Conservation (phyloP, 2,797 vertebrate species). For the Momotus momota region DNA sequence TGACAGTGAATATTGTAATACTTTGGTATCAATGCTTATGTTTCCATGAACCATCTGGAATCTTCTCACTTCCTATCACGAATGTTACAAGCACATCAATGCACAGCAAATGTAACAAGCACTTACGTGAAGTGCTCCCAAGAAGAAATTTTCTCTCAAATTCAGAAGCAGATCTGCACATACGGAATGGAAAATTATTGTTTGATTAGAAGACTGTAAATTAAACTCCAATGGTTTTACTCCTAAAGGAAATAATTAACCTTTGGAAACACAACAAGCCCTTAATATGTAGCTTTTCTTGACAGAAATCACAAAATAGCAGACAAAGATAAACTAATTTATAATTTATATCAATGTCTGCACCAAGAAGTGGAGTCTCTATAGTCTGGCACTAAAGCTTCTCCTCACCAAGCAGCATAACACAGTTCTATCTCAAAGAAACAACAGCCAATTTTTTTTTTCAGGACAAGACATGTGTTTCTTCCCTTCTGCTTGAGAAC, state of each 20-base stretch:
- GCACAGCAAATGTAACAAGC: background rate
- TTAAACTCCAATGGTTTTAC: background rate
- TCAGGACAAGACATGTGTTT: background rate
- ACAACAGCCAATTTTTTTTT: background rate
- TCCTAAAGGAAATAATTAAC: background rate
- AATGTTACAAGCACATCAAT: background rate
- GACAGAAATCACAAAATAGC: background rate
- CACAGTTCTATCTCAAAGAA: background rate
- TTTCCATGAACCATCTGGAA: background rate
- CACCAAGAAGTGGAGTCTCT: background rate
- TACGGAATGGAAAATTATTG: background rate
- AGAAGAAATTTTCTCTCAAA: background rate
- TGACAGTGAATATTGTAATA: background rate
- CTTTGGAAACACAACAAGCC: background rate
- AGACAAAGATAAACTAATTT: constrained; percentile 7
- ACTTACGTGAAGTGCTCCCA: background rate
- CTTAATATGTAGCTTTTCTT: background rate
- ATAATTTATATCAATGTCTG: background rate
- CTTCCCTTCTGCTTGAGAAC: background rate
- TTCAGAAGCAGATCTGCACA: background rate
- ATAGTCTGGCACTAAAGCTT: background rate
- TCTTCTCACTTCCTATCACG: background rate
- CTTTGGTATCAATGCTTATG: background rate
- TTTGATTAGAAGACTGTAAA: background rate
- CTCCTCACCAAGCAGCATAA: background rate